Evolutionary conservation across 30 jellyfish, hydroid and myxozoan genomes (phyloP).

Genomic region (Cassiopea andromeda): DNA sequence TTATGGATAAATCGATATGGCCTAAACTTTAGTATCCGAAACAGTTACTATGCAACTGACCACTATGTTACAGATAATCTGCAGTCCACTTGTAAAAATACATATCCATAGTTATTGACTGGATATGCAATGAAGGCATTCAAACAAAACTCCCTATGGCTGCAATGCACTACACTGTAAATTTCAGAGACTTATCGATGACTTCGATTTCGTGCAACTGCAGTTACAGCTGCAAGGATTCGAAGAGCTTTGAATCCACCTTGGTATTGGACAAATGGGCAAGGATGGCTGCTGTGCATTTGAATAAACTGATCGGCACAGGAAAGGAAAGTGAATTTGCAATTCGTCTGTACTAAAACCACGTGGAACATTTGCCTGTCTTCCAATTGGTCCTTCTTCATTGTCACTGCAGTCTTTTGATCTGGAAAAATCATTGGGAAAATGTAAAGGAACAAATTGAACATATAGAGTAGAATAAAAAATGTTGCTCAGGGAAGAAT

Average conservation of each 20-base stretch:
- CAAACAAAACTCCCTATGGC: not conserved
- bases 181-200: not conserved
- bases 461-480: too few species aligned
- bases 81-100: too few species aligned
- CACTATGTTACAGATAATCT: too few species aligned
- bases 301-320: slow-evolving; percentile 61
- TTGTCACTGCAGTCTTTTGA: slow-evolving; percentile 52
- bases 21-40: too few species aligned
- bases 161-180: not conserved
- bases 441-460: not conserved
- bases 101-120: not conserved
- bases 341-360: slow-evolving; percentile 79
- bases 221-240: slow-evolving; percentile 56
- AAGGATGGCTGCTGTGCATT: slow-evolving; percentile 27
- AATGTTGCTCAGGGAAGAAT: not conserved
- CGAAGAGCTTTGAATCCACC: slow-evolving; percentile 68
- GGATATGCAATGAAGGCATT: not conserved
- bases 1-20: too few species aligned
- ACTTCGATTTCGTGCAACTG: slow-evolving; percentile 42
- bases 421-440: slow-evolving; percentile 1
- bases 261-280: slow-evolving; percentile 62
- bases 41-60: too few species aligned
- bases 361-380: slow-evolving; percentile 42
- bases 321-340: slow-evolving; percentile 69
- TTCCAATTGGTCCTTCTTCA: slow-evolving; percentile 44